phyloP scores from a whole-genome alignment of 2,888 invertebrate species.

The Lacanobia oleracea region DNA sequence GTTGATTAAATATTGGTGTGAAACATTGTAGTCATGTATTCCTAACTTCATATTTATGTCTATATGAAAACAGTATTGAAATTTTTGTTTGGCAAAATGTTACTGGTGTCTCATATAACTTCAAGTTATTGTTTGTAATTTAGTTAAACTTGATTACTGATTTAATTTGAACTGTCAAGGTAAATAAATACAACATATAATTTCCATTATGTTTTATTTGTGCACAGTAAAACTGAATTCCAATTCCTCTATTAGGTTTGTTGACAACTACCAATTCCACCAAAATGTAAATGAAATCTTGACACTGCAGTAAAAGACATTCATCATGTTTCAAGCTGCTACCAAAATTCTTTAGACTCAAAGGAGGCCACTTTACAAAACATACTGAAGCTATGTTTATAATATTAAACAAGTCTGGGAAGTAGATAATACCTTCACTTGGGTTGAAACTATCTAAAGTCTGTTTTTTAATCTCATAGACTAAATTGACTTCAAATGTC shows the following conservation, averaged over 20 bases:
- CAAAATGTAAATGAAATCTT: slow-evolving; percentile 53
- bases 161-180: slow-evolving; percentile 38
- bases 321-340: slow-evolving; percentile 21
- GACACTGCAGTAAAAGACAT: slow-evolving; percentile 22
- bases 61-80: slow-evolving; percentile 7
- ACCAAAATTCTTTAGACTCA: slow-evolving; percentile 14
- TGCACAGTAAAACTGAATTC: slow-evolving; percentile 74
- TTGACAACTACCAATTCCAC: slow-evolving; percentile 78
- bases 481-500: too few species aligned
- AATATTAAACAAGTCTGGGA: neutral
- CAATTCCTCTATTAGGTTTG: slow-evolving; percentile 68
- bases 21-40: slow-evolving; percentile 25
- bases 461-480: too few species aligned
- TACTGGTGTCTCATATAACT: neutral
- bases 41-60: slow-evolving; percentile 27
- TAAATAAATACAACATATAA: slow-evolving; percentile 62
- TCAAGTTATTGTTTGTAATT: slow-evolving; percentile 9
- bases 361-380: slow-evolving; percentile 12
- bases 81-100: slow-evolving; percentile 18
- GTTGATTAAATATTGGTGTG: slow-evolving; percentile 1
- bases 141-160: slow-evolving; percentile 11
- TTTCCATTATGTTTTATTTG: slow-evolving; percentile 80
- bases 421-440: neutral
- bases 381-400: slow-evolving; percentile 20
- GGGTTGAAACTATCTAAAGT: neutral